Percentiles rank a stretch among this genome's conserved stretches.
Conservation (phyloP, 2,888 invertebrate genomes). For the Ophion obscuratus region DNA sequence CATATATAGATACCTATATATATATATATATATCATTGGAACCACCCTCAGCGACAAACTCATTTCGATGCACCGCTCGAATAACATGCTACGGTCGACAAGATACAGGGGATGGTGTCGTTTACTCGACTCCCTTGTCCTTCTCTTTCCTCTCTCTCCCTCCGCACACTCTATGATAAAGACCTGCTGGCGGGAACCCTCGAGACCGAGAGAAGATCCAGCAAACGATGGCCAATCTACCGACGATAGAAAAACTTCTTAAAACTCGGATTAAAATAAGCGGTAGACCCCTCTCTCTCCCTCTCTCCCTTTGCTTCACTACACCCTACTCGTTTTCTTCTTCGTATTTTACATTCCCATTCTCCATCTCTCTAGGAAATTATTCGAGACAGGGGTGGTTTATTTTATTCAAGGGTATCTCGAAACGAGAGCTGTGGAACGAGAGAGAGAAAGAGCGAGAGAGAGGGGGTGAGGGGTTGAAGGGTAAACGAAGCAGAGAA, state of each 20-base stretch:
- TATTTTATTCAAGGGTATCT: conserved; percentile 75
- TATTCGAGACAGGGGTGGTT: conserved; percentile 73
- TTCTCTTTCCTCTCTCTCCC: conserved; percentile 24
- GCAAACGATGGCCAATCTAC: conserved; percentile 82
- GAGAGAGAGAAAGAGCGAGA: conserved; percentile 2
- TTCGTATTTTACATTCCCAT: conserved; percentile 36
- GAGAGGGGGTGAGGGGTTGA: conserved; percentile 7
- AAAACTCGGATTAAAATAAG: conserved; percentile 82
- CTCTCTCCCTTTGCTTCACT: conserved; percentile 4
- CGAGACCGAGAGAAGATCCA: conserved; percentile 61
- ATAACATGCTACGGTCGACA: conserved; percentile 56
- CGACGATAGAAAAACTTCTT: conserved; percentile 76
- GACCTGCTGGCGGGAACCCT: conserved; percentile 54
- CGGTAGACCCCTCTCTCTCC: conserved; percentile 55
- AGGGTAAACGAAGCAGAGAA: conserved; percentile 60
- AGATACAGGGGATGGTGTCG: conserved; percentile 28
- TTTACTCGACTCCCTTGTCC: conserved; percentile 47
- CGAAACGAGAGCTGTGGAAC: conserved; percentile 34
- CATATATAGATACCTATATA: not conserved
- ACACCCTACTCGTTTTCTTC: conserved; percentile 12
- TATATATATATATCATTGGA: too few species aligned
- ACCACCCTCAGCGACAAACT: conserved; percentile 39
- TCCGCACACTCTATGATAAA: conserved; percentile 30
- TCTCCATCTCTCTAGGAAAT: conserved; percentile 70
- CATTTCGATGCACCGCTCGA: conserved; percentile 67